Percentiles rank a stretch among this genome's conserved stretches.
These are phyloP conservation scores for Nephrocerus scutellatus DNA, from an alignment of 2,888 invertebrate genomes.

Conservation along the genomic window DNA sequence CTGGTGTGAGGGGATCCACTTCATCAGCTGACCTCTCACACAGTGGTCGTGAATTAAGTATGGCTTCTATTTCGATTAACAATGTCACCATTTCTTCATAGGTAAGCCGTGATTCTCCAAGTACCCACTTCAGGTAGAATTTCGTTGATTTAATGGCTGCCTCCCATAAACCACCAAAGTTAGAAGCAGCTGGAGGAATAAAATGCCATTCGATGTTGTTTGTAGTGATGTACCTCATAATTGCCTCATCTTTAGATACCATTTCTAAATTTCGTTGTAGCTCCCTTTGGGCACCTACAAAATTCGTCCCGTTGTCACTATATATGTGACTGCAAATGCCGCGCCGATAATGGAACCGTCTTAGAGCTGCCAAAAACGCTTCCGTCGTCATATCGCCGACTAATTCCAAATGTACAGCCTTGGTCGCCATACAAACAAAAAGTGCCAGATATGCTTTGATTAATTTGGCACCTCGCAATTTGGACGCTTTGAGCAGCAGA, in stretches of 20 bases:
- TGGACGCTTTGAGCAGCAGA: constrained; percentile 10
- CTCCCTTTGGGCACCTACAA: constrained; percentile 5
- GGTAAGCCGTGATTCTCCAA: constrained; percentile 2
- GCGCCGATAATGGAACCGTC: constrained; percentile 6
- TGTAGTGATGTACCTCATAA: no score
- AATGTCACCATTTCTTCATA: constrained; percentile 13
- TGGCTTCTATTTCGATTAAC: constrained; percentile 7
- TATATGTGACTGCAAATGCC: constrained; percentile 14
- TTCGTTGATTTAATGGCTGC: constrained; percentile 9
- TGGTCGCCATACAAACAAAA: constrained; percentile 17
- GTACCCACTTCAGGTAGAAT: constrained; percentile 8
- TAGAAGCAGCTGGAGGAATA: constrained; percentile 12
- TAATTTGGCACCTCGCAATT: constrained; percentile 1
- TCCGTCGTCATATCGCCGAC: constrained; percentile 13
- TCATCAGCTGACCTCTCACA: not conserved
- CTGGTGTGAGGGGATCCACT: constrained; percentile 4
- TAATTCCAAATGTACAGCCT: constrained; percentile 16
- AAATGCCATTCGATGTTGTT: constrained; percentile 13
- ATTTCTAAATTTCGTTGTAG: no score
- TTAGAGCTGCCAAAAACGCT: constrained; percentile 8
- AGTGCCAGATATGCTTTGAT: constrained; percentile 14
- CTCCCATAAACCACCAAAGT: constrained; percentile 12
- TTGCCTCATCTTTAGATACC: no score
- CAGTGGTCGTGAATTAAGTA: constrained; percentile 11
- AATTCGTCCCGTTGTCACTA: constrained; percentile 11